phyloP scores from a whole-genome alignment of 2,888 invertebrate species.

The Erebia aethiops region DNA sequence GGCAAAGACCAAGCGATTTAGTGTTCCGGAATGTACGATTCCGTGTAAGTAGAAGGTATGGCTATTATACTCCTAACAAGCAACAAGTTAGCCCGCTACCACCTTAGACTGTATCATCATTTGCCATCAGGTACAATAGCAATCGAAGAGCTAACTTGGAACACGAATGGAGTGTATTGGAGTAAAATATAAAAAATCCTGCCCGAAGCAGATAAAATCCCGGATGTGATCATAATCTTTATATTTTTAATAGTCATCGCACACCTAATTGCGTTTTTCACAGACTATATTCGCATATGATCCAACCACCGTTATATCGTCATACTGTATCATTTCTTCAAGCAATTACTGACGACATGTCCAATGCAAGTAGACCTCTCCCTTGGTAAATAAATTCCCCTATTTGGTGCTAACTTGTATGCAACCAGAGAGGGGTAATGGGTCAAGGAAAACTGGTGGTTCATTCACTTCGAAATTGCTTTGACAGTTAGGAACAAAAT shows the following conservation, averaged over 20 bases:
- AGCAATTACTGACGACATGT: slow-evolving; percentile 60
- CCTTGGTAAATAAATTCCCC: slow-evolving; percentile 32
- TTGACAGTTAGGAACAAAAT: slow-evolving; percentile 73
- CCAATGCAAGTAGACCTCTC: slow-evolving; percentile 51
- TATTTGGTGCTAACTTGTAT: slow-evolving; percentile 25
- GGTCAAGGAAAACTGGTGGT: slow-evolving; percentile 52
- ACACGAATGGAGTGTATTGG: too few species aligned
- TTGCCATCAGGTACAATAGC: too few species aligned
- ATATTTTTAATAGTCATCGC: background rate
- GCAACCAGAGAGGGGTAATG: slow-evolving; percentile 28
- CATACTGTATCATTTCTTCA: slow-evolving; percentile 62
- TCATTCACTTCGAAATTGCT: slow-evolving; percentile 56
- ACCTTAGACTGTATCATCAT: too few species aligned
- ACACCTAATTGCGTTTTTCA: slow-evolving; percentile 21
- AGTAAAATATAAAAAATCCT: too few species aligned
- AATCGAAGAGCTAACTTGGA: too few species aligned
- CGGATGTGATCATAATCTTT: background rate
- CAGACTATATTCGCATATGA: slow-evolving; percentile 27
- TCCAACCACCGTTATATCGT: slow-evolving; percentile 69
- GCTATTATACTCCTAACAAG: too few species aligned
- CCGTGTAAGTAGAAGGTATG: too few species aligned
- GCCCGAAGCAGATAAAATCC: background rate
- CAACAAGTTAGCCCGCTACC: too few species aligned
- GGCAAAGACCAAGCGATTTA: too few species aligned
- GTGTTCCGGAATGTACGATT: too few species aligned